These are phyloP conservation scores for Rhabdomys pumilio DNA, from an alignment of 2,797 vertebrate genomes.

Conservation along the genomic window DNA sequence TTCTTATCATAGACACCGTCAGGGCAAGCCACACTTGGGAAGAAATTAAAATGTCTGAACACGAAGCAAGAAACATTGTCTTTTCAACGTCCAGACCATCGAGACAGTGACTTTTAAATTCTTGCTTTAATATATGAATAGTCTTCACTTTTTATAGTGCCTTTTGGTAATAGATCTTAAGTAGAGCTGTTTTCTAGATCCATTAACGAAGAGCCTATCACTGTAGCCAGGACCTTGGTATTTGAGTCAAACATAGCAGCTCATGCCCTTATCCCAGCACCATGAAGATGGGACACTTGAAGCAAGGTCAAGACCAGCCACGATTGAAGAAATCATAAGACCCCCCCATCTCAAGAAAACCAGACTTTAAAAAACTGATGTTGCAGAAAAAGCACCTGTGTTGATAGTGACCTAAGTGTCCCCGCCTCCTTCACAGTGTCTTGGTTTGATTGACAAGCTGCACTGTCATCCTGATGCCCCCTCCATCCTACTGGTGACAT, in stretches of 20 bases:
- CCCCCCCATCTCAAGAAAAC: not conserved
- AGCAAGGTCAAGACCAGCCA: not conserved
- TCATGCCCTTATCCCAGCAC: not conserved
- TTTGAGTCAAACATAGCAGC: not conserved
- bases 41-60: not conserved
- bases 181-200: not conserved
- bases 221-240: not conserved
- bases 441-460: not conserved
- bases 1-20: not conserved
- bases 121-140: not conserved
- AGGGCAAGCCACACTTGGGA: not conserved
- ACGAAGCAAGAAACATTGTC: not conserved
- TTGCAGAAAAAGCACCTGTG: not conserved
- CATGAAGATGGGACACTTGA: not conserved
- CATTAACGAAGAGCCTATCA: not conserved
- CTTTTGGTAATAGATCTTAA: not conserved
- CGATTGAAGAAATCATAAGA: not conserved
- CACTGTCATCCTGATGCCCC: not conserved
- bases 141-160: not conserved
- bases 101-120: not conserved
- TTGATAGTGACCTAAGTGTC: not conserved
- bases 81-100: not conserved
- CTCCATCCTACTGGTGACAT: too few relatives aligned
- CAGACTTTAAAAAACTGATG: not conserved
- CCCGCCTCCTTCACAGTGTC: fast-evolving